Evolutionary conservation across 2,113 vertebrate genomes (phyloP), one percentile per base, ranked within the genome.

Genomic region (Hypomesus transpacificus): DNA sequence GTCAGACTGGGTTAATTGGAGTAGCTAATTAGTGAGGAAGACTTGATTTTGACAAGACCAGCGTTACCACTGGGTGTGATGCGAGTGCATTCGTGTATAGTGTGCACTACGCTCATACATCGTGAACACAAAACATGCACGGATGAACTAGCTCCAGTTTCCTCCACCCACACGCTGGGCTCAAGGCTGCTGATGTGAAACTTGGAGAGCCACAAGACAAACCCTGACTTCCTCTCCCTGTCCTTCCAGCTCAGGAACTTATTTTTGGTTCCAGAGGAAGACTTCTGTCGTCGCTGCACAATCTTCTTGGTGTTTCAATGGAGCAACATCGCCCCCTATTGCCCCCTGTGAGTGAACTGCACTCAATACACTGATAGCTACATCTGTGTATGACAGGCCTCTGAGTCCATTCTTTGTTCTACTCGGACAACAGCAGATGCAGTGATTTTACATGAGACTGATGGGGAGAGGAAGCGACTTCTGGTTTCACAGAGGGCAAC

Each of bases 241-340:
- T 53, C 72, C 68, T 69, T 31, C 70, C 26, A 34, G 17, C 11
- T 28, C 31, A 14, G 16, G 52, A 51, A 17, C 31, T 60, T 72
- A 51, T 57, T 80, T 60, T 31, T 0, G 18, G 2, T 22, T 11
- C 52, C 2, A 69, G 31, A 59, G 51, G 17, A 24, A 9, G n/a
- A 31, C 22, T 21, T 31, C 28, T 28, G 64, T 63, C 4, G 24
- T 61, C 14, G 28, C 1, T 26, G 31, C 1, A 6, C 26, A 7
- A 14, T n/a, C 16, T 18, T 39, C 14, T 31, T 2, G 16, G 17
- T n/a, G 24, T 20, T 22, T 3, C 21, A 22, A 57, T 80, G 64
- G 80, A 75, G 64, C 61, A 78, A 66, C 70, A 81, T 71, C 73
- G 17, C 80, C 85, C 80, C 53, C 84, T 73, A 54, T 18, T 82